A percentile compares a stretch with the other conserved stretches of the same genome.
phyloP scores from a whole-genome alignment of 2,113 vertebrate species.

The Stomatorhinus ivindoensis region DNA sequence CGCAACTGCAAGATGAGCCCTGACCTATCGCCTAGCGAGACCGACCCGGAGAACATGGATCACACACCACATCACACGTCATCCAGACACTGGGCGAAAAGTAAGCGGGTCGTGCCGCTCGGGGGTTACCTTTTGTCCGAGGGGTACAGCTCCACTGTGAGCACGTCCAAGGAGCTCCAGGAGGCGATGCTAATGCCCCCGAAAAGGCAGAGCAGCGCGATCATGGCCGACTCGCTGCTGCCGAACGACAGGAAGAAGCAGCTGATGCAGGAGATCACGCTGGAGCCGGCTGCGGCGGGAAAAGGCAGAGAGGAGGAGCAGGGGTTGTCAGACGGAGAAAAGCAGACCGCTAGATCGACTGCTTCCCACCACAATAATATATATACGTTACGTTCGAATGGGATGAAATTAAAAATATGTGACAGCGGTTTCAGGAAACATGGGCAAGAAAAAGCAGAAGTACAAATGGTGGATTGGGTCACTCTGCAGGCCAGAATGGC shows the following conservation, averaged over 20 bases:
- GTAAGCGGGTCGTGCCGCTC: neutral
- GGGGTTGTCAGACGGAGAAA: neutral
- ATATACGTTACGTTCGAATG: neutral
- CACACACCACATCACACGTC: neutral
- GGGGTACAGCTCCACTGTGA: constrained; percentile 94
- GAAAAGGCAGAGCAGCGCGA: constrained; percentile 90
- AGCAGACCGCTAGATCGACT: neutral
- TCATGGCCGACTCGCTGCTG: constrained; percentile 97
- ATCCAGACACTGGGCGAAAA: neutral
- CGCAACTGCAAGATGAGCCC: neutral
- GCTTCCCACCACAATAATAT: neutral
- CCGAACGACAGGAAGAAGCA: constrained; percentile 97
- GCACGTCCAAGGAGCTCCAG: constrained; percentile 89
- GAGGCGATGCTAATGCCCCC: constrained; percentile 97
- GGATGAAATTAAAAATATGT: constrained; percentile 3
- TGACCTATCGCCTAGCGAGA: neutral
- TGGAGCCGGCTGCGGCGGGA: constrained; percentile 77
- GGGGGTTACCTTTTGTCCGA: constrained; percentile 84
- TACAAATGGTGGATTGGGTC: neutral
- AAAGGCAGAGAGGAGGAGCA: neutral
- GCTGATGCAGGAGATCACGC: constrained; percentile 91
- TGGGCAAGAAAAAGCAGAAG: neutral
- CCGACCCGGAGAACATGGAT: neutral
- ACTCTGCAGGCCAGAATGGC: neutral
- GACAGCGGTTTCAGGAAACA: neutral